Evolutionary conservation across 2,888 invertebrate genomes (phyloP), one percentile per base, ranked within the genome.

Genomic region (Lamproptera curius): DNA sequence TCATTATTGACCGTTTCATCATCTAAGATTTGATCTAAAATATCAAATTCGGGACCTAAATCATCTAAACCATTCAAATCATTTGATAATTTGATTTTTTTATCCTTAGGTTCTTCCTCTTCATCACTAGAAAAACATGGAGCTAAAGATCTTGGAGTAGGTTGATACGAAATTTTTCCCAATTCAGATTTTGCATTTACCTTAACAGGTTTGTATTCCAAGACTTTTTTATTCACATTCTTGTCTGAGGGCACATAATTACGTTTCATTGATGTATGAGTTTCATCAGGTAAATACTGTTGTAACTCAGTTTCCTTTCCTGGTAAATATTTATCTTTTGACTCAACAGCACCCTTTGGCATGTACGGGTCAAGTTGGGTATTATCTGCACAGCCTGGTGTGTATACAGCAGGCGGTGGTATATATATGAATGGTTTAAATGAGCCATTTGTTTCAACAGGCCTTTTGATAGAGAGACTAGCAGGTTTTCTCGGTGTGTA

Each of bases 41-140:
- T 85, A 64, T 88, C 88, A 77, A 88, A 89, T 61, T 89, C 88
- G 48, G 82, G 69, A 3, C 84, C 86, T 50, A 88, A 65, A 43
- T 88, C 86, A 72, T 88, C 88, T 34, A 88, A 65, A 3, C 76
- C 78, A 63, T 84, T 83, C 1, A 87, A 63, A 53, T 86, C 85
- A 67, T 55, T 68, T 40, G 82, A 73, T 40, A 77, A 35, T 62
- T 83, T 87, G 17, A 51, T 61, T 67, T 82, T 88, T 52, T 88
- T 88, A 13, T 46, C 45, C 9, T 69, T 65, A 48, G 86, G 81
- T 59, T 86, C 87, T 78, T 80, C 43, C 37, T 87, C 86, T 60
- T 88, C 88, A 67, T 88, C 88, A 72, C 88, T 88, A 26, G 88
- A 88, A 62, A 88, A 87, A 56, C 83, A 84, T 46, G 88, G 86